A percentile compares a stretch with the other conserved stretches of the same genome.
Evolutionary conservation across 2,888 invertebrate species (phyloP).

Genomic region (Calameuta filiformis): DNA sequence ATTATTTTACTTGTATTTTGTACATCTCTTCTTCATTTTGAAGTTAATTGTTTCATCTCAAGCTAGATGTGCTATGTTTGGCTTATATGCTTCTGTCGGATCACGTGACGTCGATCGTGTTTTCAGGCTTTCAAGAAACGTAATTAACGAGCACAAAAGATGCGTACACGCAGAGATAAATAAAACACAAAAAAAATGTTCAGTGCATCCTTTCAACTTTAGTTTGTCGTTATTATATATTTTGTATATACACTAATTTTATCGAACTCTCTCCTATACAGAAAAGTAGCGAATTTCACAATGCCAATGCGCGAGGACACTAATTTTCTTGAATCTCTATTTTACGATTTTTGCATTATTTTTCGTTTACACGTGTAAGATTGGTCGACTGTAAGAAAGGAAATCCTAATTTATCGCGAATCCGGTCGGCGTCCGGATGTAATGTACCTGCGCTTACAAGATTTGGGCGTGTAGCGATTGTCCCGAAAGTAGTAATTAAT

Average conservation of each 20-base stretch:
- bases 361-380: not conserved
- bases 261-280: not conserved
- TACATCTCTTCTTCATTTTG: conserved; percentile 36
- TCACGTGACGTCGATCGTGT: conserved; percentile 44
- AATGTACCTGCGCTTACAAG: not conserved
- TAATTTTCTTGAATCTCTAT: not conserved
- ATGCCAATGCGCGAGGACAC: not conserved
- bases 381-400: not conserved
- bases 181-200: not conserved
- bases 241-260: not conserved
- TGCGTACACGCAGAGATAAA: not conserved
- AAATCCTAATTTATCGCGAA: conserved; percentile 14
- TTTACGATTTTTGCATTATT: not conserved
- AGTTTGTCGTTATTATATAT: not conserved
- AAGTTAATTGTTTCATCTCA: conserved; percentile 44
- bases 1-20: not conserved
- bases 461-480: not conserved
- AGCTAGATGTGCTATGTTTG: conserved; percentile 61
- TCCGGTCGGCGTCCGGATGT: conserved; percentile 39
- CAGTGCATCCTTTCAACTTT: not conserved
- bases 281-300: not conserved
- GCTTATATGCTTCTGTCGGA: conserved; percentile 50
- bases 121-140: conserved; percentile 4
- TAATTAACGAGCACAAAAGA: not conserved
- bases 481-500: not conserved